Evolutionary conservation across 2,113 vertebrate genomes (phyloP).

Genomic region (Oenanthe oenanthe): DNA sequence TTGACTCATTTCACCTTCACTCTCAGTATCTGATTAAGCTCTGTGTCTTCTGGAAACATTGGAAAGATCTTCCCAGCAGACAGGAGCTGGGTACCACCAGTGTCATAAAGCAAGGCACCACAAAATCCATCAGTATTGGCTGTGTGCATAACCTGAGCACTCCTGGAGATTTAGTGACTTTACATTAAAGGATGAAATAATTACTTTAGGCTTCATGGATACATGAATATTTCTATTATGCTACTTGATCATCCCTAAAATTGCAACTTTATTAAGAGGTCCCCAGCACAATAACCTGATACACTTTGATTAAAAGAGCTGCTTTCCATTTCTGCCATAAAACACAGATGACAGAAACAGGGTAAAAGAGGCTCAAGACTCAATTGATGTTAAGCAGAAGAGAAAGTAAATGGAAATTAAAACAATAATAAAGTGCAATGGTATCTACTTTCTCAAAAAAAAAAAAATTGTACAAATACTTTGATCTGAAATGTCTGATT

Average conservation of each 20-base stretch:
- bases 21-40: not conserved
- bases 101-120: not conserved
- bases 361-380: not conserved
- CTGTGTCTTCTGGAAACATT: not conserved
- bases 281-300: not conserved
- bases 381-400: not conserved
- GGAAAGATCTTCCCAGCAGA: not conserved
- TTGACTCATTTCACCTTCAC: constrained; percentile 16
- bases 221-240: constrained; percentile 53
- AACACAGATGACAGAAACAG: not conserved
- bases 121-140: not conserved
- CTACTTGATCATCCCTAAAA: constrained; percentile 47
- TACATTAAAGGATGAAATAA: constrained; percentile 31
- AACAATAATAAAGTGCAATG: not conserved
- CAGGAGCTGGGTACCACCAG: not conserved
- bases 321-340: not conserved
- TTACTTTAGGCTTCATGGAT: constrained; percentile 35
- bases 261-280: constrained; percentile 34
- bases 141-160: not conserved
- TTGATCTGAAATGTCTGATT: not conserved
- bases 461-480: not conserved
- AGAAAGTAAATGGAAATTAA: not conserved
- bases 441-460: not conserved
- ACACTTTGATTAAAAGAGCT: not conserved
- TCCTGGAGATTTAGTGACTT: not conserved